Base-by-base conservation (phyloP, 1,140 invertebrate species). In the Octopus bimaculoides region DNA sequence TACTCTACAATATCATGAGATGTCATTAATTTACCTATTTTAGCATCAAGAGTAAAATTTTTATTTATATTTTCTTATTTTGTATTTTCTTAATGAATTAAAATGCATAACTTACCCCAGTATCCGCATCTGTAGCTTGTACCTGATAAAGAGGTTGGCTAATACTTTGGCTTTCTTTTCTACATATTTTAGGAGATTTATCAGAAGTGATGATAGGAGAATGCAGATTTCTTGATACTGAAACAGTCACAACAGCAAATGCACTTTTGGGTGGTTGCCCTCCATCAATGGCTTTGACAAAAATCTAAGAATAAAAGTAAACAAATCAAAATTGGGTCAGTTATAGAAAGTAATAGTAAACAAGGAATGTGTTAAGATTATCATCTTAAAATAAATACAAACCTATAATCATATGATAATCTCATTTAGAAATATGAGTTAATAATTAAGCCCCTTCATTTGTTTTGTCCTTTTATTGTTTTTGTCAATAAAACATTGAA, bases 271-370 rank as follows among this genome's bases (percentile, higher is more conserved):
- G 71, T 4, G 81, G 81, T 26, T 26, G 53, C 10, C 83, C 83
- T 20, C 80, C 81, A 76, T 84, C 83, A 52, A n/a, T 26, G 8
- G 80, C 83, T 0, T 4, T 7, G 12, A 82, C 79, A 6, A 52
- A 52, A 26, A 82, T 82, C 81, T 82, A 56, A 14, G 8, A 73
- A 41, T 41, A 52, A 54, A 52, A 26, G 52, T 6, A 79, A 55
- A 79, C 8, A 54, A 52, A 53, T 61, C 1, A 61, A 10, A 17
- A 61, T 2, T 61, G 56, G 56, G 56, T 17, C 9, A 9, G 17
- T 10, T 61, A 61, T 9, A 10, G 56, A 3, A 61, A 61, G 3
- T 61, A 61, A 61, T 61, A 61, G 17, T 61, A 10, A 61, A 61
- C 56, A 61, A 61, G 17, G 56, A 61, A 61, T 10, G 56, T 10